Evolutionary conservation across 2,113 vertebrate genomes (phyloP), one percentile per base, ranked within the genome.

Genomic region (Burhinus bistriatus): DNA sequence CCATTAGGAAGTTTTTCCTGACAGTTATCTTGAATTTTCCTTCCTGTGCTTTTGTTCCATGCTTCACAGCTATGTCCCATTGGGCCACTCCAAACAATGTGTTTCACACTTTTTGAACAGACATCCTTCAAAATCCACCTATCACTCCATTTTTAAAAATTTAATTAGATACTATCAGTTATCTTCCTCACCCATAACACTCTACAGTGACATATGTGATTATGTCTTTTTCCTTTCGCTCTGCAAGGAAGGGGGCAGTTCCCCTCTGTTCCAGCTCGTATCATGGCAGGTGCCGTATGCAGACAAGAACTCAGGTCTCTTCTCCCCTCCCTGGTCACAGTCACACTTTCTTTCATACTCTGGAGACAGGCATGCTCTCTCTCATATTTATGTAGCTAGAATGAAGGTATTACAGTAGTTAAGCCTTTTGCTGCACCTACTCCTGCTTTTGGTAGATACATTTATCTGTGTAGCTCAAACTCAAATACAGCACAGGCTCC

Each of bases 1-100:
- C 66, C 64, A 77, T 91, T 95, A 93, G 88, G 87, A 94, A 95
- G 73, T 85, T 96, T 95, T 94, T 93, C 89, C 94, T 66, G 54
- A 95, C 11, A 23, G 34, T 89, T 95, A 80, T 87, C 82, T 96
- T 94, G 71, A 92, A 80, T 90, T 96, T 96, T 92, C 93, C 93
- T 97, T 93, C 85, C 91, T 89, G n/a, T 70, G 27, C 38, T 95
- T 90, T 85, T 95, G 75, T 89, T 95, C 85, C 61, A 26, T 16
- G 51, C 49, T 91, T 70, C 47, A 45, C 70, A 76, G 12, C 45
- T 65, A 7, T 15, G 65, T 82, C 79, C 51, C 65, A 17, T 5
- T 20, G 44, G 72, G 49, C 16, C 47, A 62, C 44, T 42, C 29
- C 47, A 78, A 92, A 96, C 68, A 75, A 44, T 71, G 6, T 0